Base-by-base conservation (phyloP, 2,888 invertebrate genomes). In the Himalopsyche anomala region DNA sequence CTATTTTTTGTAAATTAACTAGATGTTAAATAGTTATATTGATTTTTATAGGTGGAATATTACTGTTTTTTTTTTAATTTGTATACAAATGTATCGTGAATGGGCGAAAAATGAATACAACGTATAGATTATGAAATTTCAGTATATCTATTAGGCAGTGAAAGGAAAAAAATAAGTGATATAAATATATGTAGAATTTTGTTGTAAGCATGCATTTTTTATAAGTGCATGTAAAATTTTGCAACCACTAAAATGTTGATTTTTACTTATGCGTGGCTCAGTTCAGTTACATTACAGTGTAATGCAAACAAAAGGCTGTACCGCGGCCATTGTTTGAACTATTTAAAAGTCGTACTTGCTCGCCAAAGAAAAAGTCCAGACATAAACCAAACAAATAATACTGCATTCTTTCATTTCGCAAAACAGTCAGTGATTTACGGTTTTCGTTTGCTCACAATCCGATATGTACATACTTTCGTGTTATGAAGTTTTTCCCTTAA, bases 391-490 rank as follows among this genome's bases (percentile, higher is more conserved):
- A 86, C 28, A 84, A 74, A 74, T 74, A 74, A 74, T 74, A 79
- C 87, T 74, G 85, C 82, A 87, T 87, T 87, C 87, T 84, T 87
- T 51, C 79, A 82, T 85, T 84, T 82, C 74, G 80, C 42, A 84
- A 84, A 80, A 69, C 69, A 69, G n/a, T 69, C 51, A 51, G 87
- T 87, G 87, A 87, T 87, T 87, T 87, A 87, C 81, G 74, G 81
- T 54, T 42, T 84, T 84, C 84, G 56, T 56, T 84, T 80, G 69
- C 40, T 81, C 83, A 83, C 82, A 85, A 84, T 85, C 69, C 84
- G 82, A 87, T 87, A 28, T 28, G 28, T 28, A 82, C 87, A 55
- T 84, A 74, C 74, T 74, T 74, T 74, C 74, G 36, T 74, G 19
- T 74, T 74, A 74, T 74, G 74, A 38, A 74, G 74, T 74, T 74